Conservation (phyloP, 64 coral and sea anemone species). For the Porites australiensis region DNA sequence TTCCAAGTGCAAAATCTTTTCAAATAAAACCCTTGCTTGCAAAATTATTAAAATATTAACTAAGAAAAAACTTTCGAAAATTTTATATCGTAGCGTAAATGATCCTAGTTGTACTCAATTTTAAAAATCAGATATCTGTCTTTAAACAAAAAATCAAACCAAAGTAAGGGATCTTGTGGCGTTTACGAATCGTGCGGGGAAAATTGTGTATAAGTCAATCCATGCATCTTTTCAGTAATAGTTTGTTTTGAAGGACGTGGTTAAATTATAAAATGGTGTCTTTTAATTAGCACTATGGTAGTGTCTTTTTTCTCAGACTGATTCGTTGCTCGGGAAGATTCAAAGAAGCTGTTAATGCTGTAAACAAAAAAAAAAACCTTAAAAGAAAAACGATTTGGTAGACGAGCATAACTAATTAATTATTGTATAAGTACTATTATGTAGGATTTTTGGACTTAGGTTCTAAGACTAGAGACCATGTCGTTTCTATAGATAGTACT, state of each 20-base stretch:
- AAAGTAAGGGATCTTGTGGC: not conserved
- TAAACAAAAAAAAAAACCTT: not conserved
- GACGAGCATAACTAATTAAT: slow-evolving; percentile 4
- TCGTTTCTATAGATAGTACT: not conserved
- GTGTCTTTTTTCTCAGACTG: not conserved
- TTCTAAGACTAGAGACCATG: not conserved
- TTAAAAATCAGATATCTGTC: too few species aligned
- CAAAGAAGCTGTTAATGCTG: not conserved
- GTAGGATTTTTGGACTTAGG: not conserved
- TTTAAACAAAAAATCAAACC: too few species aligned
- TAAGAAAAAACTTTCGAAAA: not conserved
- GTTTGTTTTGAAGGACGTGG: not conserved
- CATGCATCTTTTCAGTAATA: not conserved
- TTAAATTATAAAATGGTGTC: not conserved
- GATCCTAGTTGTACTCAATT: too few species aligned
- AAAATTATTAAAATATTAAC: not conserved
- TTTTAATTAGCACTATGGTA: slow-evolving; percentile 9
- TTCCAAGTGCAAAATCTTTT: not conserved
- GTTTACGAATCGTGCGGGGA: not conserved
- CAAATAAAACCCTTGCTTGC: not conserved
- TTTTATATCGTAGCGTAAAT: too few species aligned
- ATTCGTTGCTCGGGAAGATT: slow-evolving; percentile 19
- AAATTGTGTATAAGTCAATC: not conserved
- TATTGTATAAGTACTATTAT: not conserved
- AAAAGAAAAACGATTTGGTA: not conserved